A percentile compares a stretch with the other conserved stretches of the same genome.
Conservation (phyloP, 2,888 invertebrate genomes). For the Protodeltote pygarga region DNA sequence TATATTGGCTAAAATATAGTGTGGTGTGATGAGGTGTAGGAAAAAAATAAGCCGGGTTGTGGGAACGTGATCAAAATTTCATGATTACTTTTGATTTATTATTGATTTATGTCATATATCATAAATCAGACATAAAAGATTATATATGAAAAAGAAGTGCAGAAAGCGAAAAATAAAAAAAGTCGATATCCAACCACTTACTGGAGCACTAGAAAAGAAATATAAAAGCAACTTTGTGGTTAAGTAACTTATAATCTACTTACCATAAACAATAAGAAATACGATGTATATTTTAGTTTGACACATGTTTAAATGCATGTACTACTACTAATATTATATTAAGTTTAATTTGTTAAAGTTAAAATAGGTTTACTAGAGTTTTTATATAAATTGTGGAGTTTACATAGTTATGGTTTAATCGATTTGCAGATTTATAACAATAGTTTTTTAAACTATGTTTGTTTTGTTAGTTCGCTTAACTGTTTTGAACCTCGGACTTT, state of each 20-base stretch:
- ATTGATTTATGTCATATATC: too few relatives aligned
- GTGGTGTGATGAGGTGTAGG: too few relatives aligned
- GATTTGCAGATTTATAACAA: slow-evolving; percentile 8
- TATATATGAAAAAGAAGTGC: too few relatives aligned
- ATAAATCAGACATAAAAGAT: too few relatives aligned
- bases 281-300: background rate
- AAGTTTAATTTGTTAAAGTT: background rate
- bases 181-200: too few relatives aligned
- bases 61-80: too few relatives aligned
- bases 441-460: background rate
- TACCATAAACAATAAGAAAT: background rate
- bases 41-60: too few relatives aligned
- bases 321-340: background rate
- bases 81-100: too few relatives aligned
- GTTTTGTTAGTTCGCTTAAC: background rate
- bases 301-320: background rate
- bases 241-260: background rate
- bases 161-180: too few relatives aligned
- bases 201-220: too few relatives aligned
- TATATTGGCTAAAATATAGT: too few relatives aligned
- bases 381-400: background rate
- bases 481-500: background rate
- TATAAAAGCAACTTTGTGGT: too few relatives aligned
- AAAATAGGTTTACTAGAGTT: background rate
- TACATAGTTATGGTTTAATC: slow-evolving; percentile 7